These are phyloP conservation scores for Gastrophryne carolinensis DNA, from an alignment of 2,797 vertebrate species.

Conservation along the genomic window DNA sequence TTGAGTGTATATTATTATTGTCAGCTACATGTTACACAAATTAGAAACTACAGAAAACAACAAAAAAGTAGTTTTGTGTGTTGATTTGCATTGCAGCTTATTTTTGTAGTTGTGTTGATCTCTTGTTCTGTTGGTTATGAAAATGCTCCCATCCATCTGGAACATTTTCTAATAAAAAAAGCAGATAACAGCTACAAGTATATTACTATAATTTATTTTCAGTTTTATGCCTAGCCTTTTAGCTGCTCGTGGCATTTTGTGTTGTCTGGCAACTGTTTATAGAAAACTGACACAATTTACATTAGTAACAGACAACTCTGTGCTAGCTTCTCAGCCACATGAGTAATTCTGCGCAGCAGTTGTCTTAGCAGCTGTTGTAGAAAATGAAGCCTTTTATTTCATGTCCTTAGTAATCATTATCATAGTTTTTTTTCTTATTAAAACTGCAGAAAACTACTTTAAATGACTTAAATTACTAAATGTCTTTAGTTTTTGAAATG, in stretches of 20 bases:
- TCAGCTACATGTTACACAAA: too few species aligned
- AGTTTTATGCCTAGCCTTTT: constrained; percentile 34
- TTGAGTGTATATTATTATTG: too few species aligned
- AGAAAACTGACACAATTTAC: constrained; percentile 51
- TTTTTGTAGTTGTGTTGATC: background rate
- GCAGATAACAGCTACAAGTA: background rate
- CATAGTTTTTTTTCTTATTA: constrained; percentile 22
- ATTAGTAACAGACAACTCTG: constrained; percentile 47
- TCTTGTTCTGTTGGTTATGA: background rate
- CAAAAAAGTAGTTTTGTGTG: background rate
- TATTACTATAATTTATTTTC: constrained; percentile 32
- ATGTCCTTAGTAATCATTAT: constrained; percentile 40
- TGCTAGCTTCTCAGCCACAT: constrained; percentile 18
- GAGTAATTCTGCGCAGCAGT: constrained; percentile 54
- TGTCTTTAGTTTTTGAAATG: constrained; percentile 20
- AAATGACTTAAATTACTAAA: constrained; percentile 21
- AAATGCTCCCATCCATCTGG: background rate
- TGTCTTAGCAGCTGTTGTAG: constrained; percentile 46
- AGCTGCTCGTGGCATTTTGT: constrained; percentile 46
- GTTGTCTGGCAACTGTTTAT: constrained; percentile 51
- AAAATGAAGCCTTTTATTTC: constrained; percentile 49
- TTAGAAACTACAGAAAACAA: too few species aligned
- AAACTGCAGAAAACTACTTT: constrained; percentile 7
- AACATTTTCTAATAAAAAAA: constrained; percentile 10
- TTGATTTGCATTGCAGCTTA: background rate